phyloP scores from a whole-genome alignment of 2,888 invertebrate species.

The Myopa tessellatipennis region DNA sequence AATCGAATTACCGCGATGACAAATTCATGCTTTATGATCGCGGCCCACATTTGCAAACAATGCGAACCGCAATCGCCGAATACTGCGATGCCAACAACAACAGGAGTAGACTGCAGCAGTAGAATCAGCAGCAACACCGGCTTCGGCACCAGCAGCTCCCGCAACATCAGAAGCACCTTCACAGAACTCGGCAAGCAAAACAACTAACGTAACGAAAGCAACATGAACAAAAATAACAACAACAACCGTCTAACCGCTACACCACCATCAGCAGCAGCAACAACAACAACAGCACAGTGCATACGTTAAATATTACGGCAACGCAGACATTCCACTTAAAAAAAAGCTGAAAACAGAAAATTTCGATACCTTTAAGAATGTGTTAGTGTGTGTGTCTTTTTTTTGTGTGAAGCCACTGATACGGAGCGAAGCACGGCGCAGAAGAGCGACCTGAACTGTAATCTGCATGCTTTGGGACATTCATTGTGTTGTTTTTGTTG shows the following conservation, averaged over 20 bases:
- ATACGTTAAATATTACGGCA: conserved; percentile 23
- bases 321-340: conserved; percentile 16
- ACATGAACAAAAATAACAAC: background rate
- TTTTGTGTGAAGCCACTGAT: too few species aligned
- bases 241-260: conserved; percentile 12
- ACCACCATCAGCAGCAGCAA: background rate
- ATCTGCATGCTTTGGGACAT: conserved; percentile 19
- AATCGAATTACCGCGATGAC: conserved; percentile 36
- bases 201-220: background rate
- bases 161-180: background rate
- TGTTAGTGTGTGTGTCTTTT: background rate
- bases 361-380: background rate
- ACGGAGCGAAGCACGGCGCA: background rate
- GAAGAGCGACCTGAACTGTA: conserved; percentile 3
- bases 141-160: background rate
- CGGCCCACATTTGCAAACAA: conserved; percentile 36
- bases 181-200: background rate
- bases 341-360: background rate
- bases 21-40: conserved; percentile 36
- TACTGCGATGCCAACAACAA: background rate
- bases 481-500: conserved; percentile 11
- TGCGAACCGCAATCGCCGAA: background rate
- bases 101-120: too few species aligned
- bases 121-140: background rate
- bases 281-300: conserved; percentile 15